phyloP scores from a whole-genome alignment of 2,797 vertebrate species.

The Microctenopoma lineatum region DNA sequence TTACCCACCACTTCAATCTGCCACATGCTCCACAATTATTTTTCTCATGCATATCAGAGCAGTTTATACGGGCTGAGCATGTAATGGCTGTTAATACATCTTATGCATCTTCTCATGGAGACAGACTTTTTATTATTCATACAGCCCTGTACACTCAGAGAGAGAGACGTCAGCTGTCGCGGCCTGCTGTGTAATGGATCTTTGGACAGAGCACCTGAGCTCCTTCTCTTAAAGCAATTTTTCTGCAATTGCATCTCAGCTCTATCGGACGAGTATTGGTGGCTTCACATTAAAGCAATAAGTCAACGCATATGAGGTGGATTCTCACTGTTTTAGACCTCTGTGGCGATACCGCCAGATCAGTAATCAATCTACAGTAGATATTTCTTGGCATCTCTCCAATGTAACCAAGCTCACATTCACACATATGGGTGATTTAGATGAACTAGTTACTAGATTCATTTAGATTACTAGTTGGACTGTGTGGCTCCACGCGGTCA shows the following conservation, averaged over 20 bases:
- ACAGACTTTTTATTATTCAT: constrained; percentile 6
- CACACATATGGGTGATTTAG: too few relatives aligned
- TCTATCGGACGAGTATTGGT: not conserved
- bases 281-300: too few relatives aligned
- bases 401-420: too few relatives aligned
- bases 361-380: too few relatives aligned
- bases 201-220: constrained; percentile 17
- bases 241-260: not conserved
- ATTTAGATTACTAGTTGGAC: too few relatives aligned
- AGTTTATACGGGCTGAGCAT: constrained; percentile 1
- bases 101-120: constrained; percentile 1
- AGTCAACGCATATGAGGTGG: too few relatives aligned
- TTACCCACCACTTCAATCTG: not conserved
- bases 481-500: too few relatives aligned
- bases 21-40: not conserved
- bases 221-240: constrained; percentile 2
- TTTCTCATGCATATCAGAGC: constrained; percentile 18
- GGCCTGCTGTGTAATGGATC: constrained; percentile 18
- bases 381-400: too few relatives aligned
- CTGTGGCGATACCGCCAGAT: too few relatives aligned
- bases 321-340: too few relatives aligned
- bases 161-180: constrained; percentile 36
- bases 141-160: not conserved
- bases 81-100: constrained; percentile 4
- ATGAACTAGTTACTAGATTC: too few relatives aligned